Evolutionary conservation across 2,888 invertebrate species (phyloP).

Genomic region (Latheticus oryzae): DNA sequence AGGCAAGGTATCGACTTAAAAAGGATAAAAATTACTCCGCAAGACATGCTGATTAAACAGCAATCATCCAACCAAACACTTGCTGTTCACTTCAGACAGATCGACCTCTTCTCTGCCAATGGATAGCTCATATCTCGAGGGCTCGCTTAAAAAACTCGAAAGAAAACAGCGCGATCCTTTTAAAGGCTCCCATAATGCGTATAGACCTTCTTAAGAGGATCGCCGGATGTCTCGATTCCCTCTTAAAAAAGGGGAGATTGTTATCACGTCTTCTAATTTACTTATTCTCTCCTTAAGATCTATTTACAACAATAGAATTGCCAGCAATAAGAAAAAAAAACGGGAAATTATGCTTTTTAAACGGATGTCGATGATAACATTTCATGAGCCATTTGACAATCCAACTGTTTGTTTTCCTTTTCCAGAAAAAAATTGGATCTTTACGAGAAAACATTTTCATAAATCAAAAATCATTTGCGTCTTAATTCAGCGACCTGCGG

Average conservation of each 20-base stretch:
- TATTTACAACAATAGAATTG: constrained; percentile 72
- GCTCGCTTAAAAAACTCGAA: constrained; percentile 59
- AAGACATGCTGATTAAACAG: constrained; percentile 64
- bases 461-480: constrained; percentile 63
- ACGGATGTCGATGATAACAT: constrained; percentile 27
- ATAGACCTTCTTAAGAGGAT: constrained; percentile 53
- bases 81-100: constrained; percentile 51
- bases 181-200: constrained; percentile 56
- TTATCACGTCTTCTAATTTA: constrained; percentile 85
- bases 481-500: constrained; percentile 58
- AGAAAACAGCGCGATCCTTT: constrained; percentile 62
- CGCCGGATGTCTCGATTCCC: constrained; percentile 59
- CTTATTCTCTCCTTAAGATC: constrained; percentile 81
- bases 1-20: constrained; percentile 49
- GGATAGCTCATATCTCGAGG: constrained; percentile 61
- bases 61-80: constrained; percentile 61
- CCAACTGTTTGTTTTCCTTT: too few species aligned
- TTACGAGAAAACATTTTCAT: constrained; percentile 53
- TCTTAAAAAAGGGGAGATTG: constrained; percentile 74
- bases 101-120: constrained; percentile 54
- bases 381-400: constrained; percentile 33
- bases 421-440: not conserved
- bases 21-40: constrained; percentile 63
- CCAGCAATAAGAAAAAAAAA: constrained; percentile 58
- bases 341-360: constrained; percentile 37